These are phyloP conservation scores for Hippocampus comes DNA, from an alignment of 2,113 vertebrate species.

Conservation along the genomic window DNA sequence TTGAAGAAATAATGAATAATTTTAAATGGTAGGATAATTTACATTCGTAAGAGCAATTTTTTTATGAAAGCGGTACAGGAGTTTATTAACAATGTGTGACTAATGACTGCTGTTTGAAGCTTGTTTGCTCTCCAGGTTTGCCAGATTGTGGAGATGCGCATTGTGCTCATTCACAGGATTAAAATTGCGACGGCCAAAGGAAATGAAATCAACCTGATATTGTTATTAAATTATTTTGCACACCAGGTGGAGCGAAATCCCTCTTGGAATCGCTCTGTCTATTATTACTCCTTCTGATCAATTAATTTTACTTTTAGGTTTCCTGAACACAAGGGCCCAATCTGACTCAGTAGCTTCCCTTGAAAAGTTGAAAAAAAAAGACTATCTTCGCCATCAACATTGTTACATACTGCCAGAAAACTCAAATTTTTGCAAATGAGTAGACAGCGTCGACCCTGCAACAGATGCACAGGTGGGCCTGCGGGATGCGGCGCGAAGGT, in stretches of 20 bases:
- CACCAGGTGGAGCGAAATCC: neutral
- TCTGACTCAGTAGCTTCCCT: too few relatives aligned
- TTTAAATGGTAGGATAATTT: slow-evolving; percentile 39
- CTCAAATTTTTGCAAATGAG: too few relatives aligned
- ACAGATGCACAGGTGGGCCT: too few relatives aligned
- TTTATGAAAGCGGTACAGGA: slow-evolving; percentile 32
- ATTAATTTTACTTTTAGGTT: neutral
- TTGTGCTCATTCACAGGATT: slow-evolving; percentile 40
- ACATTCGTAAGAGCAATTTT: slow-evolving; percentile 43
- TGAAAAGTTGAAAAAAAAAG: neutral
- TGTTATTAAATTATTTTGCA: neutral
- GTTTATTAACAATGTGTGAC: slow-evolving; percentile 42
- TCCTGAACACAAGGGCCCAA: neutral
- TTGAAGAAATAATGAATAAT: slow-evolving; percentile 21
- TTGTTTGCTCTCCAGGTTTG: slow-evolving; percentile 22
- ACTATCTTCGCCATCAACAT: neutral
- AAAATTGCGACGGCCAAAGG: slow-evolving; percentile 7
- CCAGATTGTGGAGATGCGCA: slow-evolving; percentile 25
- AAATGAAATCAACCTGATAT: slow-evolving; percentile 17
- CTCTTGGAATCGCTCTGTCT: neutral
- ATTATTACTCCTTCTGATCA: neutral
- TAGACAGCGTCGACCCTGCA: too few relatives aligned
- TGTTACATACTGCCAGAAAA: too few relatives aligned
- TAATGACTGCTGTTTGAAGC: slow-evolving; percentile 47
- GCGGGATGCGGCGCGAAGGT: too few relatives aligned